phyloP scores from a whole-genome alignment of 2,113 vertebrate species.

The Barnardius zonarius region DNA sequence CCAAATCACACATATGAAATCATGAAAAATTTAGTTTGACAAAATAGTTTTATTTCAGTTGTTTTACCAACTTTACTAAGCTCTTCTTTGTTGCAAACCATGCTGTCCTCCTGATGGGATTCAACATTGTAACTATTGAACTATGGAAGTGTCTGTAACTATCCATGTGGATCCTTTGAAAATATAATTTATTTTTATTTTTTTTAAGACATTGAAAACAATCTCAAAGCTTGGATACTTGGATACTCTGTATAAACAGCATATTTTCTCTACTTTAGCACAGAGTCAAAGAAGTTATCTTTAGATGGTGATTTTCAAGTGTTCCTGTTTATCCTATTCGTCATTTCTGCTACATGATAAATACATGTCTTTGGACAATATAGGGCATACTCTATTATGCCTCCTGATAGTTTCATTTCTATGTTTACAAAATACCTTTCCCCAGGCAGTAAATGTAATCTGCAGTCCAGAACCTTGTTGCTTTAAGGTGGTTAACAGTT shows the following conservation, averaged over 20 bases:
- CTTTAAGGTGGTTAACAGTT: neutral
- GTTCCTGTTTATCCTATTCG: neutral
- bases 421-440: neutral
- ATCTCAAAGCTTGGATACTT: neutral
- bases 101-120: neutral
- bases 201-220: neutral
- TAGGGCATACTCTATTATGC: neutral
- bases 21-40: neutral
- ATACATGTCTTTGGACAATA: neutral
- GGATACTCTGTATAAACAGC: neutral
- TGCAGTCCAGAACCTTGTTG: neutral
- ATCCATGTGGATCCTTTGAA: neutral
- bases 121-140: neutral
- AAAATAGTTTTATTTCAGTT: neutral
- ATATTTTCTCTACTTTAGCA: neutral
- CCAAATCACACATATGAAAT: neutral
- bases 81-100: neutral
- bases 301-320: neutral
- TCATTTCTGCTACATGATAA: constrained; percentile 2
- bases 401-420: neutral
- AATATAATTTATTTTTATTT: neutral
- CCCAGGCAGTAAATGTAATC: neutral
- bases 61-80: neutral
- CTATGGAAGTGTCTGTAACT: neutral
- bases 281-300: neutral